Base-by-base conservation (phyloP, 2,113 vertebrate genomes). In the Oreochromis spilurus region DNA sequence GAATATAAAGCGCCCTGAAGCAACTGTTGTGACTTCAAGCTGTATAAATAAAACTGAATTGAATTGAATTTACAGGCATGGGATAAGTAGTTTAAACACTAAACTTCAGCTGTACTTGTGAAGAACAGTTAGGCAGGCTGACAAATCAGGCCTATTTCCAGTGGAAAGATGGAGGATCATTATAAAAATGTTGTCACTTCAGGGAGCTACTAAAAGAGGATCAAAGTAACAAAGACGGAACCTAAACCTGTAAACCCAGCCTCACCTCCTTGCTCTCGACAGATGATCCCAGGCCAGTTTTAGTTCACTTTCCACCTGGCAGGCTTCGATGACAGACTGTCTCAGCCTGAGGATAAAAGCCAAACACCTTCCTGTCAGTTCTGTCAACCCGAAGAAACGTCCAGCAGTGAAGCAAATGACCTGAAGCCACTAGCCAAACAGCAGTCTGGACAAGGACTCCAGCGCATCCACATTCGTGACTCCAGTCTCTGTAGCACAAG, bases 121-220 rank as follows among this genome's bases (percentile, higher is more conserved):
- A 53, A 19, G 26, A 58, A 11, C 19, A 45, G 29, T n/a, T 43
- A 19, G 48, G 17, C 9, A 53, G 11, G 36, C 21, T 45, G 43
- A 24, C 17, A 0, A 55, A 40, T 21, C 0, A 48, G 24, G 43
- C 43, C 13, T 6, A 0, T 55, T 79, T 79, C 0, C n/a, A 5
- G 9, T 57, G 34, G 2, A 7, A 57, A 79, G 34, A 80, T 57
- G 34, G 34, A 1, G 14, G 65, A 48, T 38, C 14, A 45, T 86
- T 55, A 55, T 53, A 65, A 65, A 88, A 82, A 4, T 45, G 16
- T 77, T 29, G 34, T 24, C 21, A 45, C 26, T 65, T 9, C 72
- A 79, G 21, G 0, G 19, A 79, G 50, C 4, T 6, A 11, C 43
- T 70, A 10, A 58, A 79, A 26, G 29, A 40, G 3, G 31, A 12